Percentiles rank a stretch among this genome's conserved stretches.
phyloP scores from a whole-genome alignment of 2,797 vertebrate genomes.

The Enteromius mattozi region DNA sequence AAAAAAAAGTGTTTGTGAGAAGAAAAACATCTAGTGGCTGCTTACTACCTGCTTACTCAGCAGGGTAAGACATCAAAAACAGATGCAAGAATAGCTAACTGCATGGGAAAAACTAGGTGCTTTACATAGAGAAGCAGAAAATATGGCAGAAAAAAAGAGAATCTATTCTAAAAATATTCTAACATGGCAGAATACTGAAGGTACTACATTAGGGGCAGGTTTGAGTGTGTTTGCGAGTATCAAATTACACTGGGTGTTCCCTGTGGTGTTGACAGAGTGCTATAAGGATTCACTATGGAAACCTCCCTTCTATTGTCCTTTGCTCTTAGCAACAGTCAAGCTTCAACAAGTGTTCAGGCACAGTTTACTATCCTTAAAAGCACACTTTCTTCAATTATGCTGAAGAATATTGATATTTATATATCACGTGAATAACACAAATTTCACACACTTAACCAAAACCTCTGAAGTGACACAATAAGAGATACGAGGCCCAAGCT shows the following conservation, averaged over 20 bases:
- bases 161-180: not conserved
- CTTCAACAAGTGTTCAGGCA: constrained; percentile 63
- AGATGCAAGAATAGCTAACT: not conserved
- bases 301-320: constrained; percentile 61
- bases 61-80: not conserved
- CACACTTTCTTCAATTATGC: constrained; percentile 10
- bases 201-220: not conserved
- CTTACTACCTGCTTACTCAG: constrained; percentile 5
- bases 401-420: not conserved
- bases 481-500: not conserved
- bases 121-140: not conserved
- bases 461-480: constrained; percentile 8
- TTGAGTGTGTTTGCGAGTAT: constrained; percentile 28
- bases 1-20: constrained; percentile 52
- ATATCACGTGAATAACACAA: not conserved
- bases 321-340: constrained; percentile 61
- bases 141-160: not conserved
- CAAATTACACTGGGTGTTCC: constrained; percentile 50
- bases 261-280: constrained; percentile 56
- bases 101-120: not conserved
- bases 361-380: constrained; percentile 40
- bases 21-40: constrained; percentile 31
- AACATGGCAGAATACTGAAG: constrained; percentile 18
- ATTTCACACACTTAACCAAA: constrained; percentile 26
- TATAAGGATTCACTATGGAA: constrained; percentile 59